Percentiles rank a stretch among this genome's conserved stretches.
phyloP scores from a whole-genome alignment of 2,113 vertebrate genomes.

The Vimba vimba region DNA sequence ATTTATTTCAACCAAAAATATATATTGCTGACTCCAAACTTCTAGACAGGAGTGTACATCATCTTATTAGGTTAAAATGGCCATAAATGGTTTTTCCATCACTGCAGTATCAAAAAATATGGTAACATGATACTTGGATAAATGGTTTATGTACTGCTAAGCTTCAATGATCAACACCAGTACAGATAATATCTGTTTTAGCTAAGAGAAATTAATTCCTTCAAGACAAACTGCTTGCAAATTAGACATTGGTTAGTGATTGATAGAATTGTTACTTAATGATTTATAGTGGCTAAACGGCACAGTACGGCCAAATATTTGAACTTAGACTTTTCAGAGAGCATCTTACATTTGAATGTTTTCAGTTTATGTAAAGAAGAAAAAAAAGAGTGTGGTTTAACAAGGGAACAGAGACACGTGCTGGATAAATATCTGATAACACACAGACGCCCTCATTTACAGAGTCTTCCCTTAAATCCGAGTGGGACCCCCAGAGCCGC shows the following conservation, averaged over 20 bases:
- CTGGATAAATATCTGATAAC: constrained; percentile 1
- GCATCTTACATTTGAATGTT: not conserved
- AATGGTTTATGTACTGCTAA: not conserved
- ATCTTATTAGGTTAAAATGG: not conserved
- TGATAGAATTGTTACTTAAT: not conserved
- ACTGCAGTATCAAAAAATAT: not conserved
- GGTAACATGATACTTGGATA: not conserved
- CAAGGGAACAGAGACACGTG: not conserved
- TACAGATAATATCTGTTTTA: not conserved
- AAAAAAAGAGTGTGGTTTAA: not conserved
- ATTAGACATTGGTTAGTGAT: not conserved
- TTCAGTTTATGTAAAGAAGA: constrained; percentile 4
- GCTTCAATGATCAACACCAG: not conserved
- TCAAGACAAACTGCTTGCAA: not conserved
- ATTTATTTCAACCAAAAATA: not conserved
- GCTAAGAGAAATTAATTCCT: not conserved
- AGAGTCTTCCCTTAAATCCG: not conserved
- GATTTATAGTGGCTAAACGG: not conserved
- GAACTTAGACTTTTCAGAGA: not conserved
- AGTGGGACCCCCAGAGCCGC: constrained; percentile 31
- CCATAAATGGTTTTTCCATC: not conserved
- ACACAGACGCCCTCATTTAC: not conserved
- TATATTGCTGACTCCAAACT: not conserved
- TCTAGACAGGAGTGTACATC: not conserved
- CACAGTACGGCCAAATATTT: not conserved